Conservation (phyloP, 2,888 invertebrate species). For the Himalopsyche kuldschensis region DNA sequence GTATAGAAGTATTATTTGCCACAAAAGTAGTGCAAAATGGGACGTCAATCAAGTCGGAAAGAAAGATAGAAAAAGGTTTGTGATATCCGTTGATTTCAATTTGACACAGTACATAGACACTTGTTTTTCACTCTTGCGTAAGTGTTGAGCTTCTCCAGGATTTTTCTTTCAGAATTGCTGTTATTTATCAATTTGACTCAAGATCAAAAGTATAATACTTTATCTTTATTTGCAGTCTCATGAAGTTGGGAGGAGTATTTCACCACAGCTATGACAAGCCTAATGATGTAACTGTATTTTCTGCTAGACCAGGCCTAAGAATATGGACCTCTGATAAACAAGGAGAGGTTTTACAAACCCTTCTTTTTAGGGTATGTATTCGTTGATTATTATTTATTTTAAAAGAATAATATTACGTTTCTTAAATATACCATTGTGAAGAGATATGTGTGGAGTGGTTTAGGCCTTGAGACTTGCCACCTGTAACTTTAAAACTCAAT, state of each 20-base stretch:
- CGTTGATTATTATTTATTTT: slow-evolving; percentile 5
- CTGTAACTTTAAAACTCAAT: too few species aligned
- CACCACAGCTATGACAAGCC: slow-evolving; percentile 59
- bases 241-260: slow-evolving; percentile 58
- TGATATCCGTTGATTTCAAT: slow-evolving; percentile 7
- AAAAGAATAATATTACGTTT: not conserved
- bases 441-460: not conserved
- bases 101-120: not conserved
- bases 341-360: slow-evolving; percentile 81
- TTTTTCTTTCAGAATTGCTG: not conserved
- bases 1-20: slow-evolving; percentile 79
- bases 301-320: slow-evolving; percentile 80
- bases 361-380: slow-evolving; percentile 73
- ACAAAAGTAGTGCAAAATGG: slow-evolving; percentile 66
- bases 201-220: not conserved
- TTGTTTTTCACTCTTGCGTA: not conserved
- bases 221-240: slow-evolving; percentile 58
- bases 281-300: slow-evolving; percentile 62
- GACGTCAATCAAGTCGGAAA: slow-evolving; percentile 79
- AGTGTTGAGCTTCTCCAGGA: not conserved
- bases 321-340: slow-evolving; percentile 78
- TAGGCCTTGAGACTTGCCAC: not conserved
- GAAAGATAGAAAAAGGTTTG: slow-evolving; percentile 81
- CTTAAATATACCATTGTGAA: not conserved
- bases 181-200: not conserved